These are phyloP conservation scores for Amorpha juglandis DNA, from an alignment of 2,888 invertebrate species.

Conservation along the genomic window DNA sequence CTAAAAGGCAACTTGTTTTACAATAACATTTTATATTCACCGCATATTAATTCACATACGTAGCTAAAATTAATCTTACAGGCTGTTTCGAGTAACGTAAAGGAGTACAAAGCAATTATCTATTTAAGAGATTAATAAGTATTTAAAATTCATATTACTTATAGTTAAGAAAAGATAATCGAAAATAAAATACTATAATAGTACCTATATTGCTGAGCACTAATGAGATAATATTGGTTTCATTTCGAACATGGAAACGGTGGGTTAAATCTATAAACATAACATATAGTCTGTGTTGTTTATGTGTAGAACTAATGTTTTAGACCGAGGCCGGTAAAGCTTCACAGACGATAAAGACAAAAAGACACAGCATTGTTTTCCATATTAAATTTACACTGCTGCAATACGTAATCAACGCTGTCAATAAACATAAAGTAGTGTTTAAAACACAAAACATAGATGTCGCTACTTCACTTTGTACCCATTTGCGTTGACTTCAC, in stretches of 20 bases:
- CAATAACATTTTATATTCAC: constrained; percentile 37
- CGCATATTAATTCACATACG: constrained; percentile 11
- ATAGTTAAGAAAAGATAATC: no score
- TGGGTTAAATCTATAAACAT: neutral
- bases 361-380: no score
- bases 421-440: neutral
- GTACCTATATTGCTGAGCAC: no score
- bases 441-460: neutral
- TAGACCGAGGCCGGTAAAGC: no score
- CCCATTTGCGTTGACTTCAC: constrained; percentile 28
- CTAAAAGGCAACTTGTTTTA: constrained; percentile 67
- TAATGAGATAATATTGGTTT: no score
- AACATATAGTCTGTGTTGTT: no score
- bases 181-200: no score
- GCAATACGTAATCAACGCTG: neutral
- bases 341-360: no score
- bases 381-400: neutral
- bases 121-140: neutral
- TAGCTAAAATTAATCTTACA: constrained; percentile 12
- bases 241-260: neutral
- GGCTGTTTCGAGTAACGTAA: neutral
- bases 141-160: neutral
- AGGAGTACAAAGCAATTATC: neutral
- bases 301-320: no score
- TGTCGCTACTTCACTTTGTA: neutral